A percentile compares a stretch with the other conserved stretches of the same genome.
These are phyloP conservation scores for Drusus annulatus DNA, from an alignment of 1,140 invertebrate species.

Conservation along the genomic window DNA sequence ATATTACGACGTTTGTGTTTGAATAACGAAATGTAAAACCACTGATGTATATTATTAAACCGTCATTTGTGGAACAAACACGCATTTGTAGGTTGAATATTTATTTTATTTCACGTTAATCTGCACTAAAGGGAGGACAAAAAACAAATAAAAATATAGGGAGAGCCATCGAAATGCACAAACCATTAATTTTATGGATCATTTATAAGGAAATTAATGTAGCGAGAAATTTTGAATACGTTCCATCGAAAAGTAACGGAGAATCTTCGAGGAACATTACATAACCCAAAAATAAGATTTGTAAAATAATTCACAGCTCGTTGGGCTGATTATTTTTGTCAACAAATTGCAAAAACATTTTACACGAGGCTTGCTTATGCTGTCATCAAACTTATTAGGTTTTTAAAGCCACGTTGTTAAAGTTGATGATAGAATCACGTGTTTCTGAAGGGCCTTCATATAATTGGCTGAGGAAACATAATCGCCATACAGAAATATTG, in stretches of 20 bases:
- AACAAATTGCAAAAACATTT: not conserved
- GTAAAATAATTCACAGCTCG: not conserved
- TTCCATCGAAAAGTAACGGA: not conserved
- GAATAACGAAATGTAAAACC: slow-evolving; percentile 1
- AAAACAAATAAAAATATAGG: not conserved
- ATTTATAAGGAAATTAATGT: slow-evolving; percentile 31
- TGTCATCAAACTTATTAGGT: too few relatives aligned
- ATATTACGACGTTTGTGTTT: not conserved
- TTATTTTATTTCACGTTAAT: slow-evolving; percentile 4
- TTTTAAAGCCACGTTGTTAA: too few relatives aligned
- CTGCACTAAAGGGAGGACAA: not conserved
- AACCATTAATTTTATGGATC: slow-evolving; percentile 21
- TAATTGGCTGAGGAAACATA: too few relatives aligned
- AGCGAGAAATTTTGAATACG: slow-evolving; percentile 24
- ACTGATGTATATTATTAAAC: not conserved
- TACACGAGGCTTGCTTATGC: too few relatives aligned
- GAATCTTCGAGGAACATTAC: not conserved
- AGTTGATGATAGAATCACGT: too few relatives aligned
- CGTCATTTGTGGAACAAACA: not conserved
- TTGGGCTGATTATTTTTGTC: not conserved
- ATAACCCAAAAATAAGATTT: not conserved
- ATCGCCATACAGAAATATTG: too few relatives aligned
- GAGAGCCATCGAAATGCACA: slow-evolving; percentile 7
- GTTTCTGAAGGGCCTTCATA: too few relatives aligned
- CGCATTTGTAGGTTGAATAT: not conserved